Conservation (phyloP, 2,888 invertebrate genomes). For the Nomada hirtipes region DNA sequence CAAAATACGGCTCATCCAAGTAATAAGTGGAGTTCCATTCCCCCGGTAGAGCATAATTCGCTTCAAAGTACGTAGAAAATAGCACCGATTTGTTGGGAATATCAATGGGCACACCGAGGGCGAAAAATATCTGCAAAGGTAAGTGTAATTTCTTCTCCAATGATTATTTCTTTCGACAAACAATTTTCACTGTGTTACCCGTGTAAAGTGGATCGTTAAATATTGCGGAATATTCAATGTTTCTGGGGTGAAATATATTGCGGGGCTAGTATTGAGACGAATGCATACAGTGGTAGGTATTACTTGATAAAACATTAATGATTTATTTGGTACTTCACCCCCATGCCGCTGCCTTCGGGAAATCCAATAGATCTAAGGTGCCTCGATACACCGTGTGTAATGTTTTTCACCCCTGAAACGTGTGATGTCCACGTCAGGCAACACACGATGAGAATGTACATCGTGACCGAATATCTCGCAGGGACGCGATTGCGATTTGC, state of each 20-base stretch:
- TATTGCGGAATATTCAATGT: background rate
- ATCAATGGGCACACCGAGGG: constrained; percentile 90
- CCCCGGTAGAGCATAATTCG: constrained; percentile 88
- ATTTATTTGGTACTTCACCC: constrained; percentile 76
- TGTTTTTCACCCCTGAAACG: constrained; percentile 75
- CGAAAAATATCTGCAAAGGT: constrained; percentile 87
- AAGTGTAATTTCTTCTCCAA: background rate
- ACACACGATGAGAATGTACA: constrained; percentile 25
- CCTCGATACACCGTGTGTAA: constrained; percentile 76
- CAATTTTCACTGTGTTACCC: background rate
- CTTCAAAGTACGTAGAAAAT: constrained; percentile 90
- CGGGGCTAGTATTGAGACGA: background rate
- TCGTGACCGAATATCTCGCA: constrained; percentile 29
- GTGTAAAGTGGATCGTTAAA: too few relatives aligned
- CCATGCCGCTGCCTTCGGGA: constrained; percentile 80
- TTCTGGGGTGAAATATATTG: constrained; percentile 13
- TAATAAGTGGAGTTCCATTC: constrained; percentile 83
- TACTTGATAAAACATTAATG: constrained; percentile 67
- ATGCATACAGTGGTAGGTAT: constrained; percentile 29
- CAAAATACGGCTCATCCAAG: constrained; percentile 60
- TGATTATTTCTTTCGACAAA: background rate
- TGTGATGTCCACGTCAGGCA: constrained; percentile 39
- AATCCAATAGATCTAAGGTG: constrained; percentile 80
- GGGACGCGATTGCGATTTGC: background rate
- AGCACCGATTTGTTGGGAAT: constrained; percentile 89